Evolutionary conservation across 2,888 invertebrate species (phyloP), one percentile per base, ranked within the genome.

Genomic region (Parascotia fuliginaria): DNA sequence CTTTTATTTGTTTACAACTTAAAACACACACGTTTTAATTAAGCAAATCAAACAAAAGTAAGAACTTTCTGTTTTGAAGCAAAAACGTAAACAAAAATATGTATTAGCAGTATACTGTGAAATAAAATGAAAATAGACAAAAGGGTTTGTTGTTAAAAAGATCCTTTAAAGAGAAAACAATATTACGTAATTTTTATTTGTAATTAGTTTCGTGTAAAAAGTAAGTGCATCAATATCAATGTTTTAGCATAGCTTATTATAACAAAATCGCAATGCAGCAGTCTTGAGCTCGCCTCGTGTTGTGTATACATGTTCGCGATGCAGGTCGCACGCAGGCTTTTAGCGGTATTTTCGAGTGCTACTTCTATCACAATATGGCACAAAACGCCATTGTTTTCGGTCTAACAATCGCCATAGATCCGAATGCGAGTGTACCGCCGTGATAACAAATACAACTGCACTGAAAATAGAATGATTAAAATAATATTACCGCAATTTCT

Each of bases 211-310:
- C 7, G 7, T 24, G 7, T 3, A 9, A 3, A 3, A 24, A 3
- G 7, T 1, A 24, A 24, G 3, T 24, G 24, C 4, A 3, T 24
- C 24, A 6, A 6, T 7, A 6, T 3, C 7, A 24, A 6, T 24
- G 39, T 46, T 44, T 24, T 5, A 32, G 37, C 47, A 45, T 38
- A 39, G 47, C 49, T 45, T 48, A 42, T 34, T 36, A 51, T 49
- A 31, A 61, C 54, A 42, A 51, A 55, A 66, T 70, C 71, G 71
- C 70, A 69, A 58, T 70, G 70, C 71, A 64, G 71, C 57, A 63
- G 60, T 64, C 53, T 58, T 53, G 49, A 53, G 55, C 42, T 59
- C 53, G 55, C 53, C 44, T 57, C 41, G 42, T 55, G 45, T 52
- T 36, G 53, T 39, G 50, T 48, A 52, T 22, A 43, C 47, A 52